Evolutionary conservation across 2,888 invertebrate species (phyloP).

Genomic region (Embidobia sp.): DNA sequence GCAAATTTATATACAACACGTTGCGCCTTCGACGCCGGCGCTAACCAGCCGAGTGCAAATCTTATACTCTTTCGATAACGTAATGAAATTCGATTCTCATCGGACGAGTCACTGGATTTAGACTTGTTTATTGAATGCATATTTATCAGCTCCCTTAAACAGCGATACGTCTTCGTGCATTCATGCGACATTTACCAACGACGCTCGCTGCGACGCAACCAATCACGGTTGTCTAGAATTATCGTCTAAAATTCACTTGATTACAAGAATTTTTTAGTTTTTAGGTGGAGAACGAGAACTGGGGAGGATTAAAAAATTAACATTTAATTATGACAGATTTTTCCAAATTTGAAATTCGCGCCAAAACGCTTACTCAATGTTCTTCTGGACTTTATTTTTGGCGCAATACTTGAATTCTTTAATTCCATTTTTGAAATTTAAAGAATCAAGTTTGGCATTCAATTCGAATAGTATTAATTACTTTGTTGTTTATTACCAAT

Average conservation of each 20-base stretch:
- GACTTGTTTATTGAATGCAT: conserved; percentile 37
- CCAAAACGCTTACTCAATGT: no score
- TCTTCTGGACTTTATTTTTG: no score
- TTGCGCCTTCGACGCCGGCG: conserved; percentile 31
- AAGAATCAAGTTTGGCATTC: no score
- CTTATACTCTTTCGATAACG: conserved; percentile 42
- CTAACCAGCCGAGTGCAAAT: conserved; percentile 31
- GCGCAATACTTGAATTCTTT: no score
- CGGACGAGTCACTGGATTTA: conserved; percentile 28
- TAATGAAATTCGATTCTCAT: conserved; percentile 63
- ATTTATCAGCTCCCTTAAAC: conserved; percentile 28
- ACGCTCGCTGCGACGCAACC: neutral
- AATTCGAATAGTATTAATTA: no score
- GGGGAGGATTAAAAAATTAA: no score
- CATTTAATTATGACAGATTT: no score
- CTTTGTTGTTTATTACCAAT: no score
- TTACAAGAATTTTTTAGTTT: no score
- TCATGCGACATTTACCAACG: conserved; percentile 5
- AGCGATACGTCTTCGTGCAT: conserved; percentile 1
- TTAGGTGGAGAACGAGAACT: no score
- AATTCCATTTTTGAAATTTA: no score
- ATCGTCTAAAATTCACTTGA: neutral
- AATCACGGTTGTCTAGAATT: neutral
- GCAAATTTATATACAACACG: conserved; percentile 73
- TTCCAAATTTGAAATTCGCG: no score